Percentiles rank a stretch among this genome's conserved stretches.
phyloP scores from a whole-genome alignment of 2,888 invertebrate species.

The Drosophila vallismaia region DNA sequence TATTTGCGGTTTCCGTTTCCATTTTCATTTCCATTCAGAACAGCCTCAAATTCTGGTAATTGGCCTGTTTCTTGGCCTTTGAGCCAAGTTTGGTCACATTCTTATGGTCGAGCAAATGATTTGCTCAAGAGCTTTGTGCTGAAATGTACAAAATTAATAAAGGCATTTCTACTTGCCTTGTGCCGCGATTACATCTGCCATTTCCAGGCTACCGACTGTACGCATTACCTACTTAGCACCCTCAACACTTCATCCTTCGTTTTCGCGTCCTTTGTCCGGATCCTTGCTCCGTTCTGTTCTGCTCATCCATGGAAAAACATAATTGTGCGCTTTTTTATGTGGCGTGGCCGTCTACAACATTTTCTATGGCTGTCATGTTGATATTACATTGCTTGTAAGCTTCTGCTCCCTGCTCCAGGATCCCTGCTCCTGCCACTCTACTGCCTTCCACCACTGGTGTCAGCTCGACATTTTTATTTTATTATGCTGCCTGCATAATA shows the following conservation, averaged over 20 bases:
- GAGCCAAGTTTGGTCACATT: not conserved
- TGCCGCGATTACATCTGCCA: slow-evolving; percentile 64
- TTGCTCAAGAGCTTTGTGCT: slow-evolving; percentile 42
- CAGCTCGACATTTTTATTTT: slow-evolving; percentile 69
- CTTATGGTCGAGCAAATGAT: slow-evolving; percentile 25
- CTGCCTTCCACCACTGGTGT: slow-evolving; percentile 2
- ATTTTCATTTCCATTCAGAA: no score
- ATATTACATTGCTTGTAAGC: slow-evolving; percentile 75
- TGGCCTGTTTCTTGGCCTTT: slow-evolving; percentile 17
- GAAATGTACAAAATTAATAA: slow-evolving; percentile 69
- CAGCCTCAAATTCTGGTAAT: slow-evolving; percentile 37
- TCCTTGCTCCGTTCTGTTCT: not conserved
- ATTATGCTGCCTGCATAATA: slow-evolving; percentile 76
- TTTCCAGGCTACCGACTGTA: slow-evolving; percentile 33
- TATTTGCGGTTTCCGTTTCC: slow-evolving; percentile 20
- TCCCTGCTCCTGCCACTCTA: slow-evolving; percentile 1
- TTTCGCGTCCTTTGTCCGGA: not conserved
- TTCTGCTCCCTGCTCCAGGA: not conserved
- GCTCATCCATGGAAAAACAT: slow-evolving; percentile 48
- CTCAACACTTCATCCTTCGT: slow-evolving; percentile 7
- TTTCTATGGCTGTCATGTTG: slow-evolving; percentile 73
- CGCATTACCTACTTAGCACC: slow-evolving; percentile 52
- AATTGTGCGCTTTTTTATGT: slow-evolving; percentile 73
- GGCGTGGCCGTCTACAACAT: slow-evolving; percentile 65
- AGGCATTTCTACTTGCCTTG: slow-evolving; percentile 48